Evolutionary conservation across 2,113 vertebrate genomes (phyloP), one percentile per base, ranked within the genome.

Genomic region (Perccottus glenii): DNA sequence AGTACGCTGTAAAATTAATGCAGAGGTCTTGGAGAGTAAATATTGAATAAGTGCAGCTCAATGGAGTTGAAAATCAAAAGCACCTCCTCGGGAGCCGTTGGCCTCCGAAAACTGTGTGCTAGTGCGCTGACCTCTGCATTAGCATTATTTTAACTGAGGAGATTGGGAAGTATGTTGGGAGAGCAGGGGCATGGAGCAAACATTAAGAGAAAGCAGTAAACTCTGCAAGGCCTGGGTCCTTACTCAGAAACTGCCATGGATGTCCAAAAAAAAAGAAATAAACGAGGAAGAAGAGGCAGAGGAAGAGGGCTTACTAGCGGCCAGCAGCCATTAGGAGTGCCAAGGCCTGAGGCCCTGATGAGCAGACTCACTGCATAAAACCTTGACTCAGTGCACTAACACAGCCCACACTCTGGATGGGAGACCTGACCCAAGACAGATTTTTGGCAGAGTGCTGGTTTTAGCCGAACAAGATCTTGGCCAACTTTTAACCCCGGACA

Each of bases 1-100:
- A 86, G 85, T 85, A 72, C 63, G 52, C 82, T 88, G 80, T 81
- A 83, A 90, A 90, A 88, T 90, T 87, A 90, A 90, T 89, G 89
- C 87, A 83, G 84, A 80, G 89, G 89, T 92, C 88, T 89, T 81
- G 68, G 85, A 88, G 88, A 91, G 89, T 90, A 90, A 91, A 90
- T 90, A 90, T 92, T 90, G 90, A 92, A 91, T 89, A 89, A 87
- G 85, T 84, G 87, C 83, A 82, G 83, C 84, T 91, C 88, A 89
- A 87, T 90, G 81, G 78, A 89, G 80, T 78, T 83, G 83, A 88
- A 87, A 90, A 89, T 89, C 84, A 88, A 91, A 90, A 82, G 79
- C 71, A 77, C 67, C 77, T 89, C 90, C 88, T 87, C 82, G 10
- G 86, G 87, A 89, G 85, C 81, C 71, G 78, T 85, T 87, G 85